Evolutionary conservation across 2,888 invertebrate genomes (phyloP), one percentile per base, ranked within the genome.

Genomic region (Apamea epomidion): DNA sequence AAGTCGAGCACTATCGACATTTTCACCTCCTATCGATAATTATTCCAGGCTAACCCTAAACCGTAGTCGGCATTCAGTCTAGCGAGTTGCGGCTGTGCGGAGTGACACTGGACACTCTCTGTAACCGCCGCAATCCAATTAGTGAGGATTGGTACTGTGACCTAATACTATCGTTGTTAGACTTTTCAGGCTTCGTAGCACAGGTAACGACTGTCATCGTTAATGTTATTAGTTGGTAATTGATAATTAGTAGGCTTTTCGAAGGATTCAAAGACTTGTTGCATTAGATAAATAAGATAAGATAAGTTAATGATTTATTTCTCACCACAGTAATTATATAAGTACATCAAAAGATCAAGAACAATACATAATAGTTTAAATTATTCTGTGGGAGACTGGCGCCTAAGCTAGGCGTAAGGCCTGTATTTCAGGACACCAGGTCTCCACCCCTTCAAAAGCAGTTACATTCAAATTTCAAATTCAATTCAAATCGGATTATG

Each of bases 111-210:
- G 14, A 32, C 37, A 58, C 32, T 60, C 16, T 72, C 54, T 16
- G 62, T 69, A 37, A 73, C 81, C 65, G 12, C 84, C 45, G 10
- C 60, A 80, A 80, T 85, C 85, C 83, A 83, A 83, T 85, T 85
- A 83, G 82, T 37, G 45, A 14, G 37, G 60, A 54, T 58, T 48
- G 18, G 48, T 12, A 67, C 18, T 68, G 32, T 80, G 69, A 76
- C 58, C 64, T 64, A 80, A 60, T 64, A 69, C 70, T 80, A 64
- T 25, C 6, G 45, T 18, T 71, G 76, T 29, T 37, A 60, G 58
- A 75, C 58, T 74, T 85, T 69, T 73, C 48, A 84, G 85, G 83
- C 85, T 85, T 85, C 85, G 0, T 25, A 32, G n/a, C n/a, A n/a
- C 76, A 45, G 45, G 51, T 73, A 79, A 60, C 64, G 42, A n/a